These are phyloP conservation scores for Formicarius rufipectus DNA, from an alignment of 2,113 vertebrate genomes.

Conservation along the genomic window DNA sequence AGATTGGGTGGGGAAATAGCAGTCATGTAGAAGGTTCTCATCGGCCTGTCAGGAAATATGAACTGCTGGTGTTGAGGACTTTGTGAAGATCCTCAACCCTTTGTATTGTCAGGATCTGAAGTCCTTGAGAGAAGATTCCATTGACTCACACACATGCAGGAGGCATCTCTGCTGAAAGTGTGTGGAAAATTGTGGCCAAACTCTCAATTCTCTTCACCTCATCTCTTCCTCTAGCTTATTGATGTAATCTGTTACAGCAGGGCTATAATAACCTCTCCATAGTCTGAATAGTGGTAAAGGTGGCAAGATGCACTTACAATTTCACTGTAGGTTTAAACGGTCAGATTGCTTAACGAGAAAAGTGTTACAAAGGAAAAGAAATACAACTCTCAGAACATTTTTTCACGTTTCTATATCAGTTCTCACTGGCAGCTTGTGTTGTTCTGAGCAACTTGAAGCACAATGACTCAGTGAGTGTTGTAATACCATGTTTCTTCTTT, in stretches of 20 bases:
- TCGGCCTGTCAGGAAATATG: neutral
- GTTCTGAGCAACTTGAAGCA: neutral
- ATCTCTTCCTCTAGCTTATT: neutral
- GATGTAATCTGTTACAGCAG: neutral
- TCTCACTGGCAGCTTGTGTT: neutral
- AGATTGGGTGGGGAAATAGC: neutral
- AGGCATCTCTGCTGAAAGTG: neutral
- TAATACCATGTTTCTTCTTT: neutral
- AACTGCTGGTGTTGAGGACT: neutral
- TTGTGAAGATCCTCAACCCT: neutral
- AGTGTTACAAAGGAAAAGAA: neutral
- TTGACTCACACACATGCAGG: neutral
- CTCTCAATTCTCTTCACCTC: neutral
- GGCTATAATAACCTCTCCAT: neutral
- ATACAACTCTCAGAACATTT: neutral
- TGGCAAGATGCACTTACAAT: neutral
- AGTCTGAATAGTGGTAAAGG: neutral
- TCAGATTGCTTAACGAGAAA: neutral
- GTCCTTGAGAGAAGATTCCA: neutral
- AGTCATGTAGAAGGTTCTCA: neutral
- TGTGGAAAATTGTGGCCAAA: neutral
- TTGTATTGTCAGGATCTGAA: neutral
- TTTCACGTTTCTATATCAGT: neutral
- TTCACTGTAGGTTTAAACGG: neutral
- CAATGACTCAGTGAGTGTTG: neutral